phyloP scores from a whole-genome alignment of 2,797 vertebrate genomes.

The Enteromius treurensis region DNA sequence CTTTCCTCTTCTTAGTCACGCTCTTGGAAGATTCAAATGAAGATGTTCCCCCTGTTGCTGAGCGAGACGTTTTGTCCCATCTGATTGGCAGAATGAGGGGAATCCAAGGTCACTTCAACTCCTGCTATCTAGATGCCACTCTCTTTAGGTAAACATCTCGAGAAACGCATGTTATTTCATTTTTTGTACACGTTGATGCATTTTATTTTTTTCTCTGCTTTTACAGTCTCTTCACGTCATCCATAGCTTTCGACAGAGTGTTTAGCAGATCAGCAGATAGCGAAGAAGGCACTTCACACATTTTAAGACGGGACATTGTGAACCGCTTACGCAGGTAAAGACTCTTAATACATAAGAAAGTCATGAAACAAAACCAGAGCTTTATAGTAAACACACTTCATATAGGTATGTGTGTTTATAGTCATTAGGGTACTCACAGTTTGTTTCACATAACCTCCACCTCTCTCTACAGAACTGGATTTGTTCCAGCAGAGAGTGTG shows the following conservation, averaged over 20 bases:
- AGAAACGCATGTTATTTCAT: neutral
- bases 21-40: slow-evolving; percentile 67
- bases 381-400: slow-evolving; percentile 7
- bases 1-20: slow-evolving; percentile 24
- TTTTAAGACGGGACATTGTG: slow-evolving; percentile 78
- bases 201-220: slow-evolving; percentile 33
- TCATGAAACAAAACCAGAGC: neutral
- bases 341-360: neutral
- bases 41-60: slow-evolving; percentile 72
- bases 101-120: slow-evolving; percentile 85
- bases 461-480: slow-evolving; percentile 75
- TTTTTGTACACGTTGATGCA: neutral
- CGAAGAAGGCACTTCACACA: slow-evolving; percentile 67
- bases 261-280: slow-evolving; percentile 68
- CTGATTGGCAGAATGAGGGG: slow-evolving; percentile 82
- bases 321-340: slow-evolving; percentile 81
- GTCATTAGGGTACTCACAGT: slow-evolving; percentile 7
- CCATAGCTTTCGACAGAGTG: slow-evolving; percentile 74
- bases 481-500: slow-evolving; percentile 81
- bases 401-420: slow-evolving; percentile 10
- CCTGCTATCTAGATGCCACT: slow-evolving; percentile 84
- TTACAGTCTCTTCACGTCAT: slow-evolving; percentile 80
- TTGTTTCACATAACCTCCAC: slow-evolving; percentile 16
- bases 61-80: slow-evolving; percentile 70
- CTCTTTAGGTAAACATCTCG: slow-evolving; percentile 79